Percentiles rank a stretch among this genome's conserved stretches.
Conservation (phyloP, 2,113 vertebrate species). For the Strigops habroptila region DNA sequence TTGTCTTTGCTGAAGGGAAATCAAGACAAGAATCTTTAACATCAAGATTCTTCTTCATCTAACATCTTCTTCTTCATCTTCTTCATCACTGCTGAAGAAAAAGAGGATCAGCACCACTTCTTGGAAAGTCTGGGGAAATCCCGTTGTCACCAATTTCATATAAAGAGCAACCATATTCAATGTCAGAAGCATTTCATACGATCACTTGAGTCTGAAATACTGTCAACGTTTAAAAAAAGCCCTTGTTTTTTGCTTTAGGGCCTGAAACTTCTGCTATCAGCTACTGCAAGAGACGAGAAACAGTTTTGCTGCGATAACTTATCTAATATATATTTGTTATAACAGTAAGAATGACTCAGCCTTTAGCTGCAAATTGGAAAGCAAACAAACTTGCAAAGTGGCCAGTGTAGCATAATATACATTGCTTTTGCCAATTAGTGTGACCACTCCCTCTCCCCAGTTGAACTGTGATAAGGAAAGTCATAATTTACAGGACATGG, state of each 20-base stretch:
- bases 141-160: neutral
- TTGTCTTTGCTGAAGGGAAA: neutral
- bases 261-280: neutral
- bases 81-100: neutral
- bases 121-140: neutral
- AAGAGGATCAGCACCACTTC: neutral
- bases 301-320: neutral
- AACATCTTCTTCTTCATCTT: no score
- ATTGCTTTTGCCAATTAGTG: neutral
- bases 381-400: neutral
- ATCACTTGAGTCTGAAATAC: neutral
- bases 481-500: neutral
- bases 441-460: neutral
- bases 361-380: neutral
- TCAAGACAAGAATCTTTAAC: neutral
- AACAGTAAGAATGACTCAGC: conserved; percentile 42
- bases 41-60: no score
- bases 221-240: neutral
- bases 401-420: neutral
- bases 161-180: neutral
- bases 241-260: neutral
- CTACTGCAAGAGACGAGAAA: neutral
- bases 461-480: neutral
- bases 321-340: conserved; percentile 25
- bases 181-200: neutral